Evolutionary conservation across 2,797 vertebrate species (phyloP).

Genomic region (Notolabrus celidotus): DNA sequence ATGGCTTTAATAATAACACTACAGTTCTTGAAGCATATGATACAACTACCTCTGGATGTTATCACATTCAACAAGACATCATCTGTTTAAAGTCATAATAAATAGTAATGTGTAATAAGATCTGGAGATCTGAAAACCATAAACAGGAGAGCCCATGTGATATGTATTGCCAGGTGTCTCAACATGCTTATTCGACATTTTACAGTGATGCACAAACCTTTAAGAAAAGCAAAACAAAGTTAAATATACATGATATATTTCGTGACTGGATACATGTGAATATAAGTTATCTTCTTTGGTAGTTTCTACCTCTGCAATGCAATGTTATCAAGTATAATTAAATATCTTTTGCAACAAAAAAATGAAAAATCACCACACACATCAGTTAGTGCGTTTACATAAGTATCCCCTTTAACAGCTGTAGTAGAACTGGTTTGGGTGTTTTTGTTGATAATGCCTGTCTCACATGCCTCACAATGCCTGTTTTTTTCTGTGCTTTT

Average conservation of each 20-base stretch:
- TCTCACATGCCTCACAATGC: background rate
- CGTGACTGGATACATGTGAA: too few relatives aligned
- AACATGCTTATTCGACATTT: conserved; percentile 1
- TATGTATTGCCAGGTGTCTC: conserved; percentile 4
- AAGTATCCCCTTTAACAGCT: background rate
- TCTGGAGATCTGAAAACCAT: conserved; percentile 23
- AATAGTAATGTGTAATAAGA: conserved; percentile 12
- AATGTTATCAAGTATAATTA: too few relatives aligned
- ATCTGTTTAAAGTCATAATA: conserved; percentile 34
- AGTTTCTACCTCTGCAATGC: too few relatives aligned
- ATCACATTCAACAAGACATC: conserved; percentile 30
- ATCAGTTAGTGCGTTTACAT: too few relatives aligned
- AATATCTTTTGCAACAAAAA: too few relatives aligned
- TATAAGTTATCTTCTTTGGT: too few relatives aligned
- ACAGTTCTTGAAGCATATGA: background rate
- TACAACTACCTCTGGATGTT: conserved; percentile 16
- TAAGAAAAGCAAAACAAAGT: background rate
- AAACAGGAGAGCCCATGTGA: conserved; percentile 17
- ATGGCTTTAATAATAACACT: background rate
- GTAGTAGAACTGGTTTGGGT: background rate
- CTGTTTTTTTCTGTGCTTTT: background rate
- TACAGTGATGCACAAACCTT: background rate
- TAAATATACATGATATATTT: too few relatives aligned
- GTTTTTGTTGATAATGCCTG: background rate
- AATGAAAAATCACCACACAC: too few relatives aligned